Conservation (phyloP, 2,888 invertebrate species). For the Hipparchia semele region DNA sequence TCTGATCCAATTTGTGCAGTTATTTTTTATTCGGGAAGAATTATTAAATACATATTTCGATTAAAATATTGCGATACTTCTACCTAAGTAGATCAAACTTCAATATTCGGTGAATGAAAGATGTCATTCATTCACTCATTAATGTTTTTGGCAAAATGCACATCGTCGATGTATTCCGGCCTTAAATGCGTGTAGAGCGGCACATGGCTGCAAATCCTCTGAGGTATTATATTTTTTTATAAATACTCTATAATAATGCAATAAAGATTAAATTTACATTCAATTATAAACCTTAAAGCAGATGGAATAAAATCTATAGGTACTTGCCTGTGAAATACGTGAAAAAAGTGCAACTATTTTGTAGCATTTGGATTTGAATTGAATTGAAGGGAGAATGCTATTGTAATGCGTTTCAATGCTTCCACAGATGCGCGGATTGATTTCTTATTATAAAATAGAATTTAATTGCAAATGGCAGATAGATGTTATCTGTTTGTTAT, state of each 20-base stretch:
- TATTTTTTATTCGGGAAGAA: too few relatives aligned
- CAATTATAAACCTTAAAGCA: conserved; percentile 11
- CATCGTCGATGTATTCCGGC: not conserved
- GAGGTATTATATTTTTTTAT: conserved; percentile 21
- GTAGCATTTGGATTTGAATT: conserved; percentile 33
- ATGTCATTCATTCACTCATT: too few relatives aligned
- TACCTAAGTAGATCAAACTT: too few relatives aligned
- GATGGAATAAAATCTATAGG: conserved; percentile 25
- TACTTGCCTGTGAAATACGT: not conserved
- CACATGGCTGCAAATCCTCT: conserved; percentile 20
- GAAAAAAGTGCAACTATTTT: conserved; percentile 20
- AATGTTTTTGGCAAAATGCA: too few relatives aligned
- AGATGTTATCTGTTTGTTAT: conserved; percentile 2
- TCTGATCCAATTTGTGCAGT: too few relatives aligned
- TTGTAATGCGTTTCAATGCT: conserved; percentile 23
- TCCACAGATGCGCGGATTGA: conserved; percentile 37
- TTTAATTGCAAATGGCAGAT: conserved; percentile 10
- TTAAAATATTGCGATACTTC: too few relatives aligned
- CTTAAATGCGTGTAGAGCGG: conserved; percentile 8
- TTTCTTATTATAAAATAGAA: conserved; percentile 31
- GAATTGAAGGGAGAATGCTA: conserved; percentile 31
- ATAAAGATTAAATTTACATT: conserved; percentile 4
- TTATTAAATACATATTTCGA: too few relatives aligned
- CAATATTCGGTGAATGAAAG: too few relatives aligned
- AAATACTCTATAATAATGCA: conserved; percentile 11